A percentile compares a stretch with the other conserved stretches of the same genome.
Conservation (phyloP, 2,113 vertebrate species). For the Aptenodytes forsteri region DNA sequence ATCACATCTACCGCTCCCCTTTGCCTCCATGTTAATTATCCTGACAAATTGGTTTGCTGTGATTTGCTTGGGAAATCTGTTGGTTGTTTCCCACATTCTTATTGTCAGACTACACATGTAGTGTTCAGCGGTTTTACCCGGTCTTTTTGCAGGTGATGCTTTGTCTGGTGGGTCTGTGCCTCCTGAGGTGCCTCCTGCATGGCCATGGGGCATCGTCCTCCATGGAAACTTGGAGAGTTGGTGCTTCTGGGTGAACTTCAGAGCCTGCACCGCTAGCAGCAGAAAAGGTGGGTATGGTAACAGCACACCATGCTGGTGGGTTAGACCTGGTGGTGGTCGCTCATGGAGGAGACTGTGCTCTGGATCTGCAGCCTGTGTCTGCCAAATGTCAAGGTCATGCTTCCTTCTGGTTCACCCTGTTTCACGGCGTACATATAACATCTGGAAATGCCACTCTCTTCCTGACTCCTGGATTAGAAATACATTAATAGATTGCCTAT, state of each 20-base stretch:
- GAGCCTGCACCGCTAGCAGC: background rate
- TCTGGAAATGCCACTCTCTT: background rate
- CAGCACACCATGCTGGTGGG: background rate
- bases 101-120: fast-evolving
- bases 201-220: background rate
- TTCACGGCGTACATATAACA: background rate
- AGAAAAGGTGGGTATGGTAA: background rate
- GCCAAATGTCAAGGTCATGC: background rate
- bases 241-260: background rate
- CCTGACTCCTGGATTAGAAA: background rate
- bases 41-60: background rate
- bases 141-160: background rate
- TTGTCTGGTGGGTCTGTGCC: background rate
- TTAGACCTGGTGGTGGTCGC: background rate
- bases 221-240: background rate
- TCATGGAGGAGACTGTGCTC: background rate
- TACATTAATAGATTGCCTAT: background rate
- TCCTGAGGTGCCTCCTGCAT: background rate
- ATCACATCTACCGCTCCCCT: background rate
- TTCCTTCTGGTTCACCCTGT: background rate
- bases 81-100: background rate
- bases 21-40: background rate
- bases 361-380: background rate
- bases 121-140: background rate
- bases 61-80: background rate